These are phyloP conservation scores for Fistularia commersonii DNA, from an alignment of 2,797 vertebrate genomes.

Conservation along the genomic window DNA sequence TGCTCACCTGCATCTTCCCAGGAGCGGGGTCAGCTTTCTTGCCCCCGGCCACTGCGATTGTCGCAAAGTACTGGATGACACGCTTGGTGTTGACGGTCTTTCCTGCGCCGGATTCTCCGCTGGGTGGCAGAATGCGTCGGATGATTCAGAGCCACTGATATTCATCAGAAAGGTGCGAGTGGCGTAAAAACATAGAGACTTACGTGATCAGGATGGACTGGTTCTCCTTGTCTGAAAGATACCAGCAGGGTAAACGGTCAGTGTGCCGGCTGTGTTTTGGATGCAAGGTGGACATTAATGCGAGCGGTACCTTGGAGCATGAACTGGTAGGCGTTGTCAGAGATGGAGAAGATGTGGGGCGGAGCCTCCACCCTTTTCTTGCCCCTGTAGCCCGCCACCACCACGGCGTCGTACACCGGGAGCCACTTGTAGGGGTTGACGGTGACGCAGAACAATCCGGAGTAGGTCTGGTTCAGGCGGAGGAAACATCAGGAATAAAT, in stretches of 20 bases:
- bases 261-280: neutral
- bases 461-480: conserved; percentile 78
- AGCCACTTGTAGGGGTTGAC: conserved; percentile 91
- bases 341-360: conserved; percentile 94
- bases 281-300: too few species aligned
- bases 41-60: conserved; percentile 78
- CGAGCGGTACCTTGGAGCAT: conserved; percentile 84
- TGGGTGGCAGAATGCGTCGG: too few species aligned
- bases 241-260: too few species aligned
- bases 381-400: conserved; percentile 83
- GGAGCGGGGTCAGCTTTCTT: conserved; percentile 47
- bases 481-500: too few species aligned
- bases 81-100: conserved; percentile 92
- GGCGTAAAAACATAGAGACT: too few species aligned
- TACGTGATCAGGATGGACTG: conserved; percentile 94
- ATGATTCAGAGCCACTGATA: too few species aligned
- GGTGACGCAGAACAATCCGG: conserved; percentile 87
- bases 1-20: conserved; percentile 77
- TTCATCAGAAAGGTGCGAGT: too few species aligned
- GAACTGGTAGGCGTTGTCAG: conserved; percentile 90
- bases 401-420: conserved; percentile 82
- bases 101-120: conserved; percentile 88
- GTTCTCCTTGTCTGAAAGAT: too few species aligned
- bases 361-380: conserved; percentile 90
- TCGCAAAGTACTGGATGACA: conserved; percentile 92